Percentiles rank a stretch among this genome's conserved stretches.
Conservation (phyloP, 2,888 invertebrate species). For the Athalia circularis region DNA sequence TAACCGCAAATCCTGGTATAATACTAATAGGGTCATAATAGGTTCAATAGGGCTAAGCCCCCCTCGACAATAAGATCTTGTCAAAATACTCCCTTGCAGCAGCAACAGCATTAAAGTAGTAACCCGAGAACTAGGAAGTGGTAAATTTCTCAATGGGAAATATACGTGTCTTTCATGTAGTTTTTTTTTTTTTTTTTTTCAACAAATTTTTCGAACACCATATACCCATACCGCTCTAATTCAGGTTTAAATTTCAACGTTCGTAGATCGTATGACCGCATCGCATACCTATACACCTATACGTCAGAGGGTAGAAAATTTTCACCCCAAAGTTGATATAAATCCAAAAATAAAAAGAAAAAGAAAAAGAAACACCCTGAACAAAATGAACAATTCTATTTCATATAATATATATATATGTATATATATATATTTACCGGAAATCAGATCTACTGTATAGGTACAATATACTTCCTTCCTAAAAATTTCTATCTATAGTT, state of each 20-base stretch:
- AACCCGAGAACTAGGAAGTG: conserved; percentile 73
- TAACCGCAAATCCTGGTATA: conserved; percentile 71
- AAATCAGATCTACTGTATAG: neutral
- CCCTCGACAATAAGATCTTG: conserved; percentile 72
- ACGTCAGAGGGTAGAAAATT: conserved; percentile 21
- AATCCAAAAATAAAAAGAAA: neutral
- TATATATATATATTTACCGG: neutral
- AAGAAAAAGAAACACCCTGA: conserved; percentile 7
- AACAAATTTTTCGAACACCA: conserved; percentile 64
- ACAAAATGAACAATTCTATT: conserved; percentile 20
- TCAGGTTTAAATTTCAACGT: conserved; percentile 69
- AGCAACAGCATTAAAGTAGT: conserved; percentile 53
- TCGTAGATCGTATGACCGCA: too few relatives aligned
- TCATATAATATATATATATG: too few relatives aligned
- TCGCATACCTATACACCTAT: too few relatives aligned
- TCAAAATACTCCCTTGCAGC: conserved; percentile 68
- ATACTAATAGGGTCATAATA: conserved; percentile 74
- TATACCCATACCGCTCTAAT: conserved; percentile 58
- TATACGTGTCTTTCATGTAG: conserved; percentile 44
- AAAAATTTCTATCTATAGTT: neutral
- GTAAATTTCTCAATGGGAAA: conserved; percentile 68
- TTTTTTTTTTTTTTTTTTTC: conserved; percentile 62
- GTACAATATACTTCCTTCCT: too few relatives aligned
- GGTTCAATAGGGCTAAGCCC: conserved; percentile 72
- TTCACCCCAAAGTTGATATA: neutral